These are phyloP conservation scores for Philotrypesis tridentata DNA, from an alignment of 1,140 invertebrate species.

Conservation along the genomic window DNA sequence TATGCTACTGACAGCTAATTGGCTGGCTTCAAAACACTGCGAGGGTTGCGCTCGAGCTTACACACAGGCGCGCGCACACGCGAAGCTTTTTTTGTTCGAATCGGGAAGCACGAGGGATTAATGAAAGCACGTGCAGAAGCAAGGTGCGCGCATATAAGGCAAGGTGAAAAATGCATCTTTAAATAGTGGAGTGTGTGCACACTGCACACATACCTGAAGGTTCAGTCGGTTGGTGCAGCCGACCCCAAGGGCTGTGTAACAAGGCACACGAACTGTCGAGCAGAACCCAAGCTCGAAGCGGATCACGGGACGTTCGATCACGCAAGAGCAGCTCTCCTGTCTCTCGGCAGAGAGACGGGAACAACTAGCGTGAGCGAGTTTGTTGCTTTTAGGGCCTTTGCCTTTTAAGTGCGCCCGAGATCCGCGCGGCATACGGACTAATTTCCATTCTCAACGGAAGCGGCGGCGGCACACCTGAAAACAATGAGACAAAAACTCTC, in stretches of 20 bases:
- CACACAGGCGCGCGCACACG: too few relatives aligned
- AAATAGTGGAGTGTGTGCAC: slow-evolving; percentile 27
- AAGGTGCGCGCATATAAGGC: not conserved
- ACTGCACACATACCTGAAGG: not conserved
- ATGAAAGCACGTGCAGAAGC: not conserved
- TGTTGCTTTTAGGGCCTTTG: slow-evolving; percentile 6
- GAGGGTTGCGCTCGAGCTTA: not conserved
- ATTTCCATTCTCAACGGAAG: slow-evolving; percentile 40
- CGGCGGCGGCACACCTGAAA: not conserved
- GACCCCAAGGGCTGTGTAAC: not conserved
- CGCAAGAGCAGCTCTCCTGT: slow-evolving; percentile 11
- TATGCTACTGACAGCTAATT: not conserved
- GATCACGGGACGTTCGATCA: not conserved
- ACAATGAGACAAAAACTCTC: not conserved
- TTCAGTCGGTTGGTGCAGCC: not conserved
- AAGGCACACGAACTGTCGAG: not conserved
- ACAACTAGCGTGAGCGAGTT: not conserved
- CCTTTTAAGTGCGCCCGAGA: slow-evolving; percentile 12
- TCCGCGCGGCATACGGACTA: not conserved
- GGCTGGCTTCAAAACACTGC: not conserved
- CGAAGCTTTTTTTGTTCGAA: not conserved
- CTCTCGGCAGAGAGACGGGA: not conserved
- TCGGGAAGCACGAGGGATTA: not conserved
- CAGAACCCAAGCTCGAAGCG: not conserved
- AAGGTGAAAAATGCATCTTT: not conserved